Evolutionary conservation across 2,888 invertebrate genomes (phyloP).

Genomic region (Agrochola lychnidis): DNA sequence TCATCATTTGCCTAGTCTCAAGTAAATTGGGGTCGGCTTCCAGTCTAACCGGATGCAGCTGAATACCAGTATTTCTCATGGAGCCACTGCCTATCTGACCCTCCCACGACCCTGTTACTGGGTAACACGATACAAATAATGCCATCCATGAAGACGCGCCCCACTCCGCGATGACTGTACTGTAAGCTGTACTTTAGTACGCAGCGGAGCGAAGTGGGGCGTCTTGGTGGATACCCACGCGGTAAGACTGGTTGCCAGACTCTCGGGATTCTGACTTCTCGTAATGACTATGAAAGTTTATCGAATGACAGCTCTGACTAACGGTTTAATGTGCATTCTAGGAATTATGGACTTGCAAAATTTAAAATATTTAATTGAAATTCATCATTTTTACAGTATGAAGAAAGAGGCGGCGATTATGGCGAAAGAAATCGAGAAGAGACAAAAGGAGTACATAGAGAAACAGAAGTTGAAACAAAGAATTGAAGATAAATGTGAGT

Average conservation of each 20-base stretch:
- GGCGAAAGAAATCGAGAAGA: conserved; percentile 88
- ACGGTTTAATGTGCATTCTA: background rate
- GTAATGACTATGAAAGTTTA: background rate
- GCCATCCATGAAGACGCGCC: too few relatives aligned
- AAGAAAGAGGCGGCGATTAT: conserved; percentile 85
- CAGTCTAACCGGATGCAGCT: background rate
- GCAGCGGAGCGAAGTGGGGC: too few relatives aligned
- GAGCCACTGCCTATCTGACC: too few relatives aligned
- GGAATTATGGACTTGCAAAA: background rate
- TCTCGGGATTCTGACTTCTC: background rate
- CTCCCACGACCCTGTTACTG: too few relatives aligned
- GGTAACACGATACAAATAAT: too few relatives aligned
- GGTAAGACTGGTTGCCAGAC: background rate
- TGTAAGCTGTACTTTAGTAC: too few relatives aligned
- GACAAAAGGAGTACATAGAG: conserved; percentile 82
- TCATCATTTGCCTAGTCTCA: too few relatives aligned
- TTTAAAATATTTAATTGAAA: background rate
- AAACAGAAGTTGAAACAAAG: conserved; percentile 82
- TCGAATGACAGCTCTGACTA: background rate
- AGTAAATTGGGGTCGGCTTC: background rate
- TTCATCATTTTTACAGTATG: conserved; percentile 69
- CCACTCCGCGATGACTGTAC: too few relatives aligned
- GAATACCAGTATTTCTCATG: too few relatives aligned
- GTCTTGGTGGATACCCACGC: too few relatives aligned
- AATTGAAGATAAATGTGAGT: conserved; percentile 80